Evolutionary conservation across 2,888 invertebrate genomes (phyloP), one percentile per base, ranked within the genome.

Genomic region (Crepidodera aurea): DNA sequence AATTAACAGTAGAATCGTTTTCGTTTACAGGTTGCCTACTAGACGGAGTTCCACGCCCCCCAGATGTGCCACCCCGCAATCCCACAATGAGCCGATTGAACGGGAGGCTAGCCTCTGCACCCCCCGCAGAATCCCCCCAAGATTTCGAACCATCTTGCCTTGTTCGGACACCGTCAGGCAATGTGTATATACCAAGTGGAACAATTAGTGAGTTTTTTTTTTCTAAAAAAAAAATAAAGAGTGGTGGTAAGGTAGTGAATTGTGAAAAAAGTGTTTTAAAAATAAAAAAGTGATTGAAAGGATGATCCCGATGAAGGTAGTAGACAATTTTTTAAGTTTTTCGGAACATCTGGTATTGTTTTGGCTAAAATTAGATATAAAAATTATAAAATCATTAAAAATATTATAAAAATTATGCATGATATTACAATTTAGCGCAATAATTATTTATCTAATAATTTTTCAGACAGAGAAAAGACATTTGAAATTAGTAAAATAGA

Each of bases 131-230:
- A 78, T 84, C 89, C 56, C 73, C 74, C 66, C 79, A 80, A 72
- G 94, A 94, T 82, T 92, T 93, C 82, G 94, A 94, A 83, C 93
- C 94, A 73, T 92, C 93, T 79, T 94, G 94, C 82, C 88, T 94
- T 78, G 93, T 94, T 77, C 88, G 94, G 82, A 94, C 94, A 71
- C 93, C 94, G 73, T 94, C 94, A 73, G 94, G 94, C 81, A 94
- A 94, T 85, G 92, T 94, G 81, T 94, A 94, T 86, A 94, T 94
- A 87, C 94, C 94, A 82, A 90, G 92, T 85, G 90, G 90, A 84
- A 85, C 85, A 77, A 79, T 84, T 79, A 85, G 85, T 85, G 80
- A 85, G 84, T 84, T 59, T 29, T 46, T 50, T 53, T 44, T 66
- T 61, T 57, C 56, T 46, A 62, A 34, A 12, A 46, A 42, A 27